Evolutionary conservation across 2,113 vertebrate species (phyloP).

Genomic region (Odocoileus virginianus): DNA sequence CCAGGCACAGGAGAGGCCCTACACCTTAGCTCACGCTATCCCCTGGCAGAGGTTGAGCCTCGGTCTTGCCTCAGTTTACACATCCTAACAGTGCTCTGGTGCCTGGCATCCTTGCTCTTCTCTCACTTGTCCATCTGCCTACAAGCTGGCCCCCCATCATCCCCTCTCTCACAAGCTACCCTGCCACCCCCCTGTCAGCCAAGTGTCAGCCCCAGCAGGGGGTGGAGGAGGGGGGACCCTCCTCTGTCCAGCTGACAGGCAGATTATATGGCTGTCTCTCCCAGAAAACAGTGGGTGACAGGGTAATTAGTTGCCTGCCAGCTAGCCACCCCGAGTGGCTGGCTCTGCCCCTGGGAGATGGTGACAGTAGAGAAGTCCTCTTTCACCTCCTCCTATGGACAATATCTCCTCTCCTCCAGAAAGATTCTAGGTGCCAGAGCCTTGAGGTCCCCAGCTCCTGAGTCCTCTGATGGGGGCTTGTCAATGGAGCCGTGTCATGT

Average conservation of each 20-base stretch:
- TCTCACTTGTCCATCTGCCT: neutral
- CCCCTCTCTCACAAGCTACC: neutral
- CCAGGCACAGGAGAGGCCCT: neutral
- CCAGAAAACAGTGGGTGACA: neutral
- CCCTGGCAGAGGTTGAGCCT: too few species aligned
- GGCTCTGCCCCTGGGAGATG: neutral
- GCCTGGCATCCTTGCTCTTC: neutral
- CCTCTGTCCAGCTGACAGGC: neutral
- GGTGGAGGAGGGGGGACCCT: neutral
- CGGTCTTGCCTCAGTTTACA: slow-evolving; percentile 1
- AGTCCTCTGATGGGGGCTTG: neutral
- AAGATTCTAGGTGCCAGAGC: neutral
- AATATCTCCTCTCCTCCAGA: neutral
- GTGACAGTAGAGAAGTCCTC: neutral
- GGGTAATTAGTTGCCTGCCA: slow-evolving; percentile 9
- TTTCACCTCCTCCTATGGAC: neutral
- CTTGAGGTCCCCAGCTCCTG: neutral
- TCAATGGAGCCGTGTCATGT: neutral
- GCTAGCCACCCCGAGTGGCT: neutral
- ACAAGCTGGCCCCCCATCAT: neutral
- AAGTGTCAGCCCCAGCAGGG: neutral
- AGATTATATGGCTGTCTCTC: slow-evolving; percentile 41
- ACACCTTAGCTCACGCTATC: too few species aligned
- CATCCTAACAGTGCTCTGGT: neutral
- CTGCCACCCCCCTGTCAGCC: neutral